Conservation (phyloP, 2,797 vertebrate genomes). For the Australoheros facetus region DNA sequence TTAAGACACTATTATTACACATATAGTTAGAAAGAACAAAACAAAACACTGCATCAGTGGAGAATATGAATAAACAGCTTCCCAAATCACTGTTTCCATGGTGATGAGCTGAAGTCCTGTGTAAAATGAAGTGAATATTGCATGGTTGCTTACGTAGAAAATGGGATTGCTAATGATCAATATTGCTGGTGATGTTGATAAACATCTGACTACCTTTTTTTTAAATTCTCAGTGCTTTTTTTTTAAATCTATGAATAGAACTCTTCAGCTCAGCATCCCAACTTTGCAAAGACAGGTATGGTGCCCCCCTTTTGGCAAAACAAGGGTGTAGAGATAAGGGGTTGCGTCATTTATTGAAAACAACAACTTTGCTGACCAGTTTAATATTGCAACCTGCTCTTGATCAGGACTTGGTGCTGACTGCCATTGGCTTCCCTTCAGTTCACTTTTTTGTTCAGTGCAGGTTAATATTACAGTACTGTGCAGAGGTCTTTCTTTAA, state of each 20-base stretch:
- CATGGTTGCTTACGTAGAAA: not conserved
- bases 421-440: too few species aligned
- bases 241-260: not conserved
- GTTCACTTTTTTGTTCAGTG: not conserved
- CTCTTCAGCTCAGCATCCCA: not conserved
- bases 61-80: slow-evolving; percentile 48
- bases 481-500: not conserved
- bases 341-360: not conserved
- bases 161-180: not conserved
- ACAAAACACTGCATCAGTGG: not conserved
- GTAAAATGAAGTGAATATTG: slow-evolving; percentile 34
- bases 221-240: not conserved
- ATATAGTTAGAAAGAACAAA: not conserved
- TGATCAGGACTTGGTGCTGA: too few species aligned
- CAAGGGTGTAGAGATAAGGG: not conserved
- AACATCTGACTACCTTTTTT: not conserved
- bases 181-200: not conserved
- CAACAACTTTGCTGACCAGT: not conserved
- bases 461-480: not conserved
- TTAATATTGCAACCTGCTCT: too few species aligned
- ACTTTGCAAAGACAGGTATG: too few species aligned
- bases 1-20: slow-evolving; percentile 49
- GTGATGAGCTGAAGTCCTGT: slow-evolving; percentile 45
- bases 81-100: slow-evolving; percentile 60
- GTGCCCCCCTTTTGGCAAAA: not conserved